phyloP scores from a whole-genome alignment of 1,140 invertebrate species.

The Drosophila fuyamai region DNA sequence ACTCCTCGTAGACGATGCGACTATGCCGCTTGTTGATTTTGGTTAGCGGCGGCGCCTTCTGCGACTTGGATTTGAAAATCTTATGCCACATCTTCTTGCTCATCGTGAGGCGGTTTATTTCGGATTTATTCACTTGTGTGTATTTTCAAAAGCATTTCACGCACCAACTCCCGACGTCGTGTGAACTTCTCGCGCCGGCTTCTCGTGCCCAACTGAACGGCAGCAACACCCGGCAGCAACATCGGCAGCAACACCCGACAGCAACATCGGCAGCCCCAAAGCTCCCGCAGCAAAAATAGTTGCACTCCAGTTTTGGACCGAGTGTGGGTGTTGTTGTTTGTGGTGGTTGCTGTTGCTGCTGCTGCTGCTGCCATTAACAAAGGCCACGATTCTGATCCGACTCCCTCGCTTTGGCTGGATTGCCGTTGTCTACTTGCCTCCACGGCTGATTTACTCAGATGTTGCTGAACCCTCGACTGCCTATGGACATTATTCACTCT shows the following conservation, averaged over 20 bases:
- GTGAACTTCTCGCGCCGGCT: slow-evolving; percentile 60
- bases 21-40: slow-evolving; percentile 79
- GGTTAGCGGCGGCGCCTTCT: slow-evolving; percentile 59
- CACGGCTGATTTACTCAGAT: slow-evolving; percentile 75
- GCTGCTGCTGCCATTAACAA: slow-evolving; percentile 50
- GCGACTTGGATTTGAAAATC: slow-evolving; percentile 80
- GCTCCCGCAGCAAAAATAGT: slow-evolving; percentile 68
- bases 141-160: slow-evolving; percentile 45
- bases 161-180: slow-evolving; percentile 1
- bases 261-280: slow-evolving; percentile 32
- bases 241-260: slow-evolving; percentile 11
- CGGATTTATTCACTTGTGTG: slow-evolving; percentile 13
- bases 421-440: slow-evolving; percentile 22
- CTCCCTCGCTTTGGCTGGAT: slow-evolving; percentile 27
- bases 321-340: slow-evolving; percentile 58
- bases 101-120: slow-evolving; percentile 49
- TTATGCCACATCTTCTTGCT: slow-evolving; percentile 84
- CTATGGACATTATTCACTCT: slow-evolving; percentile 54
- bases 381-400: slow-evolving; percentile 64
- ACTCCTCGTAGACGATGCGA: slow-evolving; percentile 76
- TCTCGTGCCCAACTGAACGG: slow-evolving; percentile 53
- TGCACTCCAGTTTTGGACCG: slow-evolving; percentile 67
- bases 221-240: slow-evolving; percentile 8
- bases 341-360: not conserved
- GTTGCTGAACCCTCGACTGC: slow-evolving; percentile 75